Evolutionary conservation across 2,888 invertebrate species (phyloP).

Genomic region (Pemphredon lugubris): DNA sequence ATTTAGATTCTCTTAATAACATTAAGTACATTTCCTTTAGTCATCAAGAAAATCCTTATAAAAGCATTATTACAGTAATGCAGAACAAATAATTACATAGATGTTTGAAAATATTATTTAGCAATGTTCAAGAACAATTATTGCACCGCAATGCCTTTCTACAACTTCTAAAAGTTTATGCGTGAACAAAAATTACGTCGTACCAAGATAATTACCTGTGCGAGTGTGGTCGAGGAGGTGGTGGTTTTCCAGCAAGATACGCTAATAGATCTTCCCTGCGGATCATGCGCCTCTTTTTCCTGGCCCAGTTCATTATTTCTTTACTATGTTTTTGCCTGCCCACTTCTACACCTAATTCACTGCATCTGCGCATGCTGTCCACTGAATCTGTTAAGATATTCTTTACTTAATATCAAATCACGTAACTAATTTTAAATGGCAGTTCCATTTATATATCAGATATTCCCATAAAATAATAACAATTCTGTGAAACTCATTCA

Average conservation of each 20-base stretch:
- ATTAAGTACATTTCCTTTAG: constrained; percentile 15
- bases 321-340: constrained; percentile 88
- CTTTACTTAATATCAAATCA: neutral
- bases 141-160: too few relatives aligned
- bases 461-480: neutral
- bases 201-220: constrained; percentile 80
- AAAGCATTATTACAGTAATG: too few relatives aligned
- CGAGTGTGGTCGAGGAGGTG: constrained; percentile 83
- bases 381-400: constrained; percentile 84
- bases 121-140: too few relatives aligned
- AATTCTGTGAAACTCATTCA: too few relatives aligned
- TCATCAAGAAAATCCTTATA: too few relatives aligned
- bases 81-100: too few relatives aligned
- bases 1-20: neutral
- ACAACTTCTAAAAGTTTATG: too few relatives aligned
- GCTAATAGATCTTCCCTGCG: constrained; percentile 89
- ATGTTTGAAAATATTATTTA: too few relatives aligned
- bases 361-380: constrained; percentile 86
- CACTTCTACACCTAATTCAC: constrained; percentile 87
- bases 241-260: constrained; percentile 88
- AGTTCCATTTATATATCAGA: too few relatives aligned
- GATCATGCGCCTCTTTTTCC: constrained; percentile 88
- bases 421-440: neutral
- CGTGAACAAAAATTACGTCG: too few relatives aligned
- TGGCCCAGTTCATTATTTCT: constrained; percentile 89